Evolutionary conservation across 2,113 vertebrate species (phyloP).

Genomic region (Agapornis roseicollis): DNA sequence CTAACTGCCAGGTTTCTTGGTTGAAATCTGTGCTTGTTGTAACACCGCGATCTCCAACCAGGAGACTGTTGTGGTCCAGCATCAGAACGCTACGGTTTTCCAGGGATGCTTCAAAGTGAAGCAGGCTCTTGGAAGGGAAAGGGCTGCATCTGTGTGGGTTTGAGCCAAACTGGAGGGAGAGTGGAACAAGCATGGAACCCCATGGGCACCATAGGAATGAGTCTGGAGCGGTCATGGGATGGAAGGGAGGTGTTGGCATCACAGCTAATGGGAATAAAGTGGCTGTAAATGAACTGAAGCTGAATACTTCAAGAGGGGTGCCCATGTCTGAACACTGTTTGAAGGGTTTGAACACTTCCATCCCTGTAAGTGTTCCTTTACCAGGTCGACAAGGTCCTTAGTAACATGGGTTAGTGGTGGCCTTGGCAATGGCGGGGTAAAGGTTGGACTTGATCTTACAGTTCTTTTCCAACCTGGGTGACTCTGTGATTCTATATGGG

Average conservation of each 20-base stretch:
- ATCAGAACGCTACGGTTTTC: neutral
- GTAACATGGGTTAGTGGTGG: neutral
- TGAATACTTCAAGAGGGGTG: neutral
- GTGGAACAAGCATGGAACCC: rapidly evolving
- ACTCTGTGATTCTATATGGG: neutral
- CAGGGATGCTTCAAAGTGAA: neutral
- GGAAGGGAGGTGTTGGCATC: neutral
- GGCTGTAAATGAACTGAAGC: neutral
- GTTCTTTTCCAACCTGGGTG: neutral
- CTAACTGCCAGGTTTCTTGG: neutral
- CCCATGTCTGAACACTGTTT: neutral
- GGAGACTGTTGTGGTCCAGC: neutral
- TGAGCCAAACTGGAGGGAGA: neutral
- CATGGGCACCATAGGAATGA: neutral
- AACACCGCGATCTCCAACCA: rapidly evolving
- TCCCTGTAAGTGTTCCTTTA: neutral
- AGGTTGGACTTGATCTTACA: neutral
- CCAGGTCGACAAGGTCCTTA: neutral
- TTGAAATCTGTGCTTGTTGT: neutral
- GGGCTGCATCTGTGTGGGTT: neutral
- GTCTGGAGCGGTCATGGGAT: neutral
- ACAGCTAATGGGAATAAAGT: neutral
- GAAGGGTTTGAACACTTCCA: neutral
- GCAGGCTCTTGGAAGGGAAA: neutral
- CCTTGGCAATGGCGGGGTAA: neutral